These are phyloP conservation scores for Colistium nudipinnis DNA, from an alignment of 2,113 vertebrate genomes.

Conservation along the genomic window DNA sequence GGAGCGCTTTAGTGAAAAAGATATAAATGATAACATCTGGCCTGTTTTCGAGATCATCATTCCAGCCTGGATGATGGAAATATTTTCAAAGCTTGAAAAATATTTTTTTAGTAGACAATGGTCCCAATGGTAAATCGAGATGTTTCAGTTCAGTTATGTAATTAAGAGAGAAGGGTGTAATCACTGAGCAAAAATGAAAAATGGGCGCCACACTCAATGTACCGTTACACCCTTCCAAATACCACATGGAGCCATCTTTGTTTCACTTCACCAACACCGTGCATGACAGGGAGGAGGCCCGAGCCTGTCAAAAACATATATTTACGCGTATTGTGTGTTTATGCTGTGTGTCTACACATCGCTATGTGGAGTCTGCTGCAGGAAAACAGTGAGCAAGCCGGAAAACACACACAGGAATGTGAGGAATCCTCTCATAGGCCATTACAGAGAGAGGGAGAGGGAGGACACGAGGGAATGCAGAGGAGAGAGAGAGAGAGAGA, in stretches of 20 bases:
- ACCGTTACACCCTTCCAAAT: slow-evolving; percentile 10
- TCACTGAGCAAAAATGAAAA: slow-evolving; percentile 27
- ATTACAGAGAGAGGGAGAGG: slow-evolving; percentile 20
- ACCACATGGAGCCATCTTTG: slow-evolving; percentile 17
- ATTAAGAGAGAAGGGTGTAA: slow-evolving; percentile 27
- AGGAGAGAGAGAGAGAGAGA: slow-evolving; percentile 16
- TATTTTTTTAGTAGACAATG: slow-evolving; percentile 13
- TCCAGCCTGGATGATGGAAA: background rate
- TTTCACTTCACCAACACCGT: background rate
- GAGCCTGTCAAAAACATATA: background rate
- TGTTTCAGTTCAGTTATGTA: slow-evolving; percentile 11
- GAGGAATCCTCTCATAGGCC: slow-evolving; percentile 57
- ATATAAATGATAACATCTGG: background rate
- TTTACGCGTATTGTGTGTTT: background rate
- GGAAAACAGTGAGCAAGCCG: slow-evolving; percentile 10
- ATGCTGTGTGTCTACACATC: background rate
- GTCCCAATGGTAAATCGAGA: slow-evolving; percentile 5
- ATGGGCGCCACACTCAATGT: background rate
- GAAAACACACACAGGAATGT: slow-evolving; percentile 68
- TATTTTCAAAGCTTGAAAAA: slow-evolving; percentile 1
- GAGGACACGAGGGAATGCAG: slow-evolving; percentile 27
- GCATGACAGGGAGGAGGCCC: slow-evolving; percentile 6
- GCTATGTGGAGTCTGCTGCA: slow-evolving; percentile 16
- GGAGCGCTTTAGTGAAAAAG: background rate
- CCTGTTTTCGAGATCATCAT: background rate